Evolutionary conservation across 2,797 vertebrate species (phyloP).

Genomic region (Epinephelus malabaricus): DNA sequence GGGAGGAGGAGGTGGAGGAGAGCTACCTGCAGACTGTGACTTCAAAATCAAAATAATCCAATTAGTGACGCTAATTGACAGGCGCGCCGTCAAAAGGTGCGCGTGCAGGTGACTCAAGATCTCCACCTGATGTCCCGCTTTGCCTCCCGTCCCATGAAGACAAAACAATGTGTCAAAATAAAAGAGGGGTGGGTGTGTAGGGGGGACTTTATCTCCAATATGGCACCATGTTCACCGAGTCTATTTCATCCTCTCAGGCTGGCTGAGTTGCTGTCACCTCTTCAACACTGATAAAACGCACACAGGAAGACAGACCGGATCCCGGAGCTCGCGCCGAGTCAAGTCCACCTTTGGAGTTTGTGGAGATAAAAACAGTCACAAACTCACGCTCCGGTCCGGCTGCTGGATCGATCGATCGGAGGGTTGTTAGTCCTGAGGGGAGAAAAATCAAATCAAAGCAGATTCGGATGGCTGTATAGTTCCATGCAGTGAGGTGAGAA

Average conservation of each 20-base stretch:
- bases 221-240: constrained; percentile 62
- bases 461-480: constrained; percentile 56
- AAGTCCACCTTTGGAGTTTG: constrained; percentile 9
- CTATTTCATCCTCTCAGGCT: constrained; percentile 62
- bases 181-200: neutral
- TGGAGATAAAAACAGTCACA: neutral
- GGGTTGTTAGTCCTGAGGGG: neutral
- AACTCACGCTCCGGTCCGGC: constrained; percentile 7
- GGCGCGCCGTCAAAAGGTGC: constrained; percentile 64
- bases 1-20: constrained; percentile 8
- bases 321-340: neutral
- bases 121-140: constrained; percentile 52
- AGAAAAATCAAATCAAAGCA: constrained; percentile 38
- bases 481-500: constrained; percentile 58
- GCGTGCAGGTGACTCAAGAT: constrained; percentile 58
- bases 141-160: constrained; percentile 59
- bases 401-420: neutral
- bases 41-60: constrained; percentile 76
- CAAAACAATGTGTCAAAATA: neutral
- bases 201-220: constrained; percentile 68
- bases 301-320: constrained; percentile 3
- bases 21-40: constrained; percentile 56
- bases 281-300: constrained; percentile 7
- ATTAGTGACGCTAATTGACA: constrained; percentile 61
- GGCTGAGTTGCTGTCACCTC: constrained; percentile 54